Evolutionary conservation across 92 coral and sea anemone species (phyloP), one percentile per base, ranked within the genome.

Genomic region (Parazoanthus atlanticus): DNA sequence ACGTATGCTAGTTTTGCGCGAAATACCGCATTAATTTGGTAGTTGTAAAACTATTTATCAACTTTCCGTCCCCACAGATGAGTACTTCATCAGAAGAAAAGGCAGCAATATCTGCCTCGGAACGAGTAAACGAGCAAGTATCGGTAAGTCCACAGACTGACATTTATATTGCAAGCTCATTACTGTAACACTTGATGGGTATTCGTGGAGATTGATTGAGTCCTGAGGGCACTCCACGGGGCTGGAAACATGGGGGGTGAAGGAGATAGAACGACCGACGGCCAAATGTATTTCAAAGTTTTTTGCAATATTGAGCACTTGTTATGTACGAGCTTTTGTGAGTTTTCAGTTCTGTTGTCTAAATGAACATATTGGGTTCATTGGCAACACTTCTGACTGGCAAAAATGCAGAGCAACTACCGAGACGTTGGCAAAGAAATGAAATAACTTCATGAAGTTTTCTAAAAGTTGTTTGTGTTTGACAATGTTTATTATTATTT

Each of bases 71-170:
- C 79, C 72, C 47, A 77, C 94, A 95, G 98, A 95, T 95, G 98
- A 95, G 94, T 89, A 93, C 98, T 76, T 91, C 98, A 61, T 91
- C 90, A 88, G 98, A 95, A 86, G 96, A 95, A 76, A 88, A 93
- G 86, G 92, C 95, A n/a, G 89, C 92, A 65, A 91, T 94, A 90
- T 93, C 92, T 89, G 92, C 95, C 31, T 89, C 95, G 64, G 90
- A 93, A 54, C 92, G 93, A 90, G 89, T 93, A n/a, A 95, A 92
- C 67, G 98, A 95, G 86, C 96, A 93, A 81, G 91, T 91, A 69
- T 90, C 96, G 98, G 98, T 95, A 43, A 93, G 94, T 92, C 54
- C 70, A 17, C 25, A 33, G 32, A 32, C 29, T 90, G 49, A 64
- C 64, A 83, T 70, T n/a, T 76, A 61, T 69, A 75, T 52, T 90